Evolutionary conservation across 2,797 vertebrate genomes (phyloP), one percentile per base, ranked within the genome.

Genomic region (Poecilia gillii): DNA sequence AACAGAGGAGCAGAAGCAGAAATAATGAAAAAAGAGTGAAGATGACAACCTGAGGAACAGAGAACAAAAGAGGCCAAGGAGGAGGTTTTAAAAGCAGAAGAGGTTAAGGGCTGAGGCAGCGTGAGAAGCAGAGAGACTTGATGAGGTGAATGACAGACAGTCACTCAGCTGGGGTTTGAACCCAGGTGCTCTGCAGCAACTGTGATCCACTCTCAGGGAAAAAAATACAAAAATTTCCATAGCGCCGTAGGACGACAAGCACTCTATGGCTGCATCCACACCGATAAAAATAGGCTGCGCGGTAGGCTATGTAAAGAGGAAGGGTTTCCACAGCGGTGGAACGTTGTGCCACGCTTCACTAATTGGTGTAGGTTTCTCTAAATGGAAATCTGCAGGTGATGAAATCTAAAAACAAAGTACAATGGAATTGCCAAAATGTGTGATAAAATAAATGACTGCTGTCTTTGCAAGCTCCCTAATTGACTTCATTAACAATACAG

Each of bases 101-200:
- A 79, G 31, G 46, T 13, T 59, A 49, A 51, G 59, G 73, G 59
- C 66, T 14, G 75, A 71, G 70, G 81, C 20, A 72, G 73, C 77
- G 47, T 20, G 79, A 74, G 72, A 81, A 82, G 79, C 66, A 77
- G 57, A 74, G 80, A 82, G 88, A 85, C 79, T 76, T 84, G 88
- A 90, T n/a, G 81, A 77, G 81, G 72, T 90, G 90, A 94, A 84
- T 91, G 95, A 94, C 93, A 94, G 93, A 85, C 85, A 83, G 87
- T 92, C 91, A 88, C 91, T 87, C 91, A 81, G 90, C 87, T 64
- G 88, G 73, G 84, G 85, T 80, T 90, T 92, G 87, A 93, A 92
- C 87, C 81, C 77, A 75, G 86, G 83, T 82, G 85, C 87, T 89
- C 80, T 72, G 87, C 80, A 33, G 89, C 90, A 92, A 91, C 87